Percentiles rank a stretch among this genome's conserved stretches.
Evolutionary conservation across 2,797 vertebrate genomes (phyloP).

Genomic region (Xiphorhynchus erythropygius): DNA sequence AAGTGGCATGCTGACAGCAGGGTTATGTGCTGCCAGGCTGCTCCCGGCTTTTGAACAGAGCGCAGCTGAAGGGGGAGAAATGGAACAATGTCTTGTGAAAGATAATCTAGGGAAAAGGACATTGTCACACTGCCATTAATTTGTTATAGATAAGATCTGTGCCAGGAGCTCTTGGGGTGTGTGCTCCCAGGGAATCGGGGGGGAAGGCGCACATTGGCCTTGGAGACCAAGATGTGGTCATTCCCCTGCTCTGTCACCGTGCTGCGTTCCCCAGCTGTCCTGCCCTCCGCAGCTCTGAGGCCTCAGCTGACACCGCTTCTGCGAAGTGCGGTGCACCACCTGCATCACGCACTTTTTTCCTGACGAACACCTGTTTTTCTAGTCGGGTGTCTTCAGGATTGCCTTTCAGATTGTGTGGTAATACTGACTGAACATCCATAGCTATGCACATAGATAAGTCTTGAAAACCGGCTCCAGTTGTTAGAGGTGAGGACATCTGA

Average conservation of each 20-base stretch:
- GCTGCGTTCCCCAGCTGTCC: background rate
- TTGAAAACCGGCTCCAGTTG: background rate
- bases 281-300: background rate
- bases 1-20: background rate
- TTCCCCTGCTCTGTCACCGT: background rate
- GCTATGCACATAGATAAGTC: background rate
- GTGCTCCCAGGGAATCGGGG: background rate
- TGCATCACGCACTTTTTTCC: background rate
- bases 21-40: background rate
- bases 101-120: background rate
- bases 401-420: background rate
- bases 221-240: background rate
- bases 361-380: background rate
- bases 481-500: background rate
- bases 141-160: background rate
- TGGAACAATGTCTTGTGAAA: background rate
- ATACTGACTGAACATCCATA: background rate
- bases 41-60: background rate
- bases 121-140: background rate
- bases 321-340: accelerated
- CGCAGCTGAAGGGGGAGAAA: background rate
- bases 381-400: background rate
- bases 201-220: background rate
- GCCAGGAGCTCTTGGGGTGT: background rate
- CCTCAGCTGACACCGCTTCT: background rate